phyloP scores from a whole-genome alignment of 2,113 vertebrate species.

The Pagrus major region DNA sequence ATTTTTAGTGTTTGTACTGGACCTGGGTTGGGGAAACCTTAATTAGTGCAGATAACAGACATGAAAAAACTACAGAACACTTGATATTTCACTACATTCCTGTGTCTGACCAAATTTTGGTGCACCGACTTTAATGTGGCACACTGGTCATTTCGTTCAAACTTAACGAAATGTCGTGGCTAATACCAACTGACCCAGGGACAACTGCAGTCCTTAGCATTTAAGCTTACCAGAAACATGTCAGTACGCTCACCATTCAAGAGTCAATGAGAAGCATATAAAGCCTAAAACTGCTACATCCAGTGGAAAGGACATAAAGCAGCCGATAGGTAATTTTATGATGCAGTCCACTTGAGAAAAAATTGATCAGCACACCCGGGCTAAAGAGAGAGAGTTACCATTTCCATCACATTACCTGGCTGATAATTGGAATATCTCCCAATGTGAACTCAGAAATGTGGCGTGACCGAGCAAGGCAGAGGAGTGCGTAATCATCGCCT shows the following conservation, averaged over 20 bases:
- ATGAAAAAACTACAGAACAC: neutral
- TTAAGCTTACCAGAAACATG: neutral
- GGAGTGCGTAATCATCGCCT: constrained; percentile 34
- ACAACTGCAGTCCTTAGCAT: neutral
- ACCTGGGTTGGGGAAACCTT: neutral
- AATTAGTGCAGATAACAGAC: neutral
- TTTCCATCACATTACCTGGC: constrained; percentile 56
- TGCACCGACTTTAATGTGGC: neutral
- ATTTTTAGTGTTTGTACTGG: constrained; percentile 18
- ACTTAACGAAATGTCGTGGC: neutral
- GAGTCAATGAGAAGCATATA: neutral
- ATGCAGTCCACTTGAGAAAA: constrained; percentile 23
- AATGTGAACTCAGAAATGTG: constrained; percentile 60
- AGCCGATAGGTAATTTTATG: constrained; percentile 13
- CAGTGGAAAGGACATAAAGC: constrained; percentile 4
- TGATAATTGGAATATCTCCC: constrained; percentile 58
- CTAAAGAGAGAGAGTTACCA: constrained; percentile 32
- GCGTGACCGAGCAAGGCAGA: constrained; percentile 44
- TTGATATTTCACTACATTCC: constrained; percentile 12
- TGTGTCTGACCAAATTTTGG: neutral
- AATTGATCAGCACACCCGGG: constrained; percentile 40
- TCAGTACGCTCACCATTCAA: neutral
- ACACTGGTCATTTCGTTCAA: neutral
- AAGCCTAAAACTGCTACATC: constrained; percentile 6
- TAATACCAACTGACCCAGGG: neutral